Evolutionary conservation across 2,113 vertebrate species (phyloP).

Genomic region (Physeter macrocephalus): DNA sequence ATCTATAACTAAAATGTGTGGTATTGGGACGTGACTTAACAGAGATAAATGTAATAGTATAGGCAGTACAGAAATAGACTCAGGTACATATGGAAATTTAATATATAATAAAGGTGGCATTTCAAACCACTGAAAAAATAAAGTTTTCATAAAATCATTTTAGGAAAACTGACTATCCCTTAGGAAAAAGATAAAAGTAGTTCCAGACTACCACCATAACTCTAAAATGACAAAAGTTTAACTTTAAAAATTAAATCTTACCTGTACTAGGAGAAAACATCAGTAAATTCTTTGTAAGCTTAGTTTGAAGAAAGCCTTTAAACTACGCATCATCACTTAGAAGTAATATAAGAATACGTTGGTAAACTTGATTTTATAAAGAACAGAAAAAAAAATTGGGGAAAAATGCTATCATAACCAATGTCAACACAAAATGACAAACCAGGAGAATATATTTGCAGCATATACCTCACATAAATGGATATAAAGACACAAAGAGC

Average conservation of each 20-base stretch:
- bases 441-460: background rate
- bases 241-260: background rate
- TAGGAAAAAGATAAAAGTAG: background rate
- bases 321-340: background rate
- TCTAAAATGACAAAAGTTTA: background rate
- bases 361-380: background rate
- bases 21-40: background rate
- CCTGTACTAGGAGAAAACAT: background rate
- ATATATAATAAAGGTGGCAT: background rate
- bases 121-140: background rate
- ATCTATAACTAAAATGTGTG: background rate
- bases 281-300: background rate
- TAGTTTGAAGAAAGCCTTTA: background rate
- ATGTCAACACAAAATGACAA: background rate
- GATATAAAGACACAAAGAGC: background rate
- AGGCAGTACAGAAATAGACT: background rate
- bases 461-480: background rate
- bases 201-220: background rate
- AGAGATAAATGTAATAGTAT: background rate
- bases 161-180: background rate
- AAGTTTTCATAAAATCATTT: background rate
- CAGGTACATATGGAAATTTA: background rate
- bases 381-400: background rate
- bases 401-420: background rate
- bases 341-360: background rate